Percentiles rank a stretch among this genome's conserved stretches.
These are phyloP conservation scores for Lycopodina hypogea DNA, from an alignment of 37 sponge, comb jelly and placozoan species.

Conservation along the genomic window DNA sequence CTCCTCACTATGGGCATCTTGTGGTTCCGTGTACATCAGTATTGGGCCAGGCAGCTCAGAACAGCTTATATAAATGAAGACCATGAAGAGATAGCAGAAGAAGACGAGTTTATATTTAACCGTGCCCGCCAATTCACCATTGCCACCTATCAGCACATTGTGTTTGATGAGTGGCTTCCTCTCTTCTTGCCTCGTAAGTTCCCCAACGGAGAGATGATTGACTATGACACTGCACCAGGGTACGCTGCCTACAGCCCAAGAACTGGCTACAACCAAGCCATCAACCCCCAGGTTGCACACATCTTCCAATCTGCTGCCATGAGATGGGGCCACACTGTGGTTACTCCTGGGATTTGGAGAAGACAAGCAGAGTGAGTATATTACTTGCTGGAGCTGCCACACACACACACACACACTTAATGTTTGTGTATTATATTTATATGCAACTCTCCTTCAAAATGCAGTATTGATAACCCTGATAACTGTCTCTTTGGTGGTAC, in stretches of 20 bases:
- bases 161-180: constrained; percentile 85
- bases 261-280: constrained; percentile 78
- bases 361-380: constrained; percentile 29
- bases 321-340: constrained; percentile 94
- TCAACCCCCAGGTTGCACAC: constrained; percentile 86
- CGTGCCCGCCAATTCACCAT: constrained; percentile 89
- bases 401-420: too few species aligned
- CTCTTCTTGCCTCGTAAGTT: constrained; percentile 72
- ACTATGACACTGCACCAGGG: constrained; percentile 35
- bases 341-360: constrained; percentile 90
- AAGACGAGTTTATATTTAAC: constrained; percentile 92
- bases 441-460: not conserved
- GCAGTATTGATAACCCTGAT: not conserved
- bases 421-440: too few species aligned
- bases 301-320: constrained; percentile 94
- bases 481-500: constrained; percentile 6
- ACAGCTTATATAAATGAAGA: not conserved
- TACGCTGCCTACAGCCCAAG: constrained; percentile 59
- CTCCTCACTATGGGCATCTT: constrained; percentile 82
- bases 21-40: constrained; percentile 94
- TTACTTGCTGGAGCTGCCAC: too few species aligned
- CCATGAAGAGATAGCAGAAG: not conserved
- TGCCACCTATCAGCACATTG: constrained; percentile 90
- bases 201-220: not conserved
- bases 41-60: constrained; percentile 57